phyloP scores from a whole-genome alignment of 2,113 vertebrate species.

The Tinamus guttatus region DNA sequence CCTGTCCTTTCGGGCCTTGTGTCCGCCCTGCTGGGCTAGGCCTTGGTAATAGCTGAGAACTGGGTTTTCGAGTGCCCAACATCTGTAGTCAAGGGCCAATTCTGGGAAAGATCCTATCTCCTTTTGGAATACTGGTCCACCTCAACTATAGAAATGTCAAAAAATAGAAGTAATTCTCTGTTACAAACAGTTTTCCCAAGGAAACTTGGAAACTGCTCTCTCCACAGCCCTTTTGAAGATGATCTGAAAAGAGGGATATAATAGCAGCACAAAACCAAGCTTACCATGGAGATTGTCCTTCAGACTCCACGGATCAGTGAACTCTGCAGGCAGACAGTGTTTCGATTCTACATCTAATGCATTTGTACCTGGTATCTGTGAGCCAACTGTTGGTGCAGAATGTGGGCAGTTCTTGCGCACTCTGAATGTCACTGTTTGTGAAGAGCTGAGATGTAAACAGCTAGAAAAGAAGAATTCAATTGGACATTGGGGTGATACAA shows the following conservation, averaged over 20 bases:
- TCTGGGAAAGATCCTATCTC: neutral
- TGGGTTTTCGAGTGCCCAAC: neutral
- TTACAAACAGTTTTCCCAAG: neutral
- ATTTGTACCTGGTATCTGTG: neutral
- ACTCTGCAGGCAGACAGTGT: neutral
- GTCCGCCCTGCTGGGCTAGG: neutral
- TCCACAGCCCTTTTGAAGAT: neutral
- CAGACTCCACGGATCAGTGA: neutral
- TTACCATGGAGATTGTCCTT: neutral
- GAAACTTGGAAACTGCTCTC: neutral
- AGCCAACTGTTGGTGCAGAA: neutral
- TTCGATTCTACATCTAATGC: neutral
- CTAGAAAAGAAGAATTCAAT: neutral
- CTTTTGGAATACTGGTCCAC: neutral
- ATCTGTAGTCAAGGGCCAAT: neutral
- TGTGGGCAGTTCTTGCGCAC: rapidly evolving
- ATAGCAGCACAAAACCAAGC: neutral
- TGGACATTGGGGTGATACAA: neutral
- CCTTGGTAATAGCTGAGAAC: neutral
- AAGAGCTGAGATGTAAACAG: neutral
- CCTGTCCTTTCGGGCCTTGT: neutral
- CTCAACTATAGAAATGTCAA: neutral
- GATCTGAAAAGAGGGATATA: neutral
- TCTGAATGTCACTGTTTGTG: neutral
- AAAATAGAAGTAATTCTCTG: neutral